Percentiles rank a stretch among this genome's conserved stretches.
phyloP scores from a whole-genome alignment of 2,797 vertebrate genomes.

The Propithecus perrieri region DNA sequence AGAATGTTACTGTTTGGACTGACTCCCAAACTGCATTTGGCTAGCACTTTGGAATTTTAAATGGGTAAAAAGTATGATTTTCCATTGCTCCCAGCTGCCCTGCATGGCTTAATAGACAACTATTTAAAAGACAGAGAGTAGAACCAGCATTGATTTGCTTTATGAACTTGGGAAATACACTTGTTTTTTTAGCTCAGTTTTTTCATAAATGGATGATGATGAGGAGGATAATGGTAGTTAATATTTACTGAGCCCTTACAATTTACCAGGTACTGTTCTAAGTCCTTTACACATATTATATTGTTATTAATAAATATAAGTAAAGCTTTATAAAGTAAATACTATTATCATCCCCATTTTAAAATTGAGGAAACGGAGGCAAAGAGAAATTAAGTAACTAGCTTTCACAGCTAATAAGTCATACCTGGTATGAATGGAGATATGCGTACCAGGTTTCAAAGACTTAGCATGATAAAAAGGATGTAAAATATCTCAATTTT shows the following conservation, averaged over 20 bases:
- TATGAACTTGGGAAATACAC: constrained; percentile 35
- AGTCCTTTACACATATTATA: constrained; percentile 6
- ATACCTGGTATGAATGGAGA: background rate
- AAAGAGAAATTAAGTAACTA: constrained; percentile 28
- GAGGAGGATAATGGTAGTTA: constrained; percentile 2
- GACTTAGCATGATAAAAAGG: constrained; percentile 19
- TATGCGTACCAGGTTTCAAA: background rate
- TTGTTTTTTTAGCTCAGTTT: constrained; percentile 27
- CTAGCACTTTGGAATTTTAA: constrained; percentile 67
- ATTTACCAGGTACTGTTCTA: constrained; percentile 28
- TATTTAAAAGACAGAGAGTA: constrained; percentile 46
- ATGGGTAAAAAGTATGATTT: constrained; percentile 55
- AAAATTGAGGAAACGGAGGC: constrained; percentile 26
- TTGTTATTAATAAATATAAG: background rate
- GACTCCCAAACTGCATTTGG: constrained; percentile 53
- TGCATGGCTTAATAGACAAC: constrained; percentile 42
- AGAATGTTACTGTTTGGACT: constrained; percentile 57
- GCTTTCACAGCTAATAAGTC: constrained; percentile 34
- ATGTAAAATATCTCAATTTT: constrained; percentile 32
- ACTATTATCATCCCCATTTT: background rate
- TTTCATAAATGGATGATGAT: constrained; percentile 40
- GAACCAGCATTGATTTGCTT: constrained; percentile 49
- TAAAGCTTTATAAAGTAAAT: constrained; percentile 13
- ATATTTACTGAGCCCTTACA: constrained; percentile 48
- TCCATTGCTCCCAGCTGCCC: constrained; percentile 16